Percentiles rank a stretch among this genome's conserved stretches.
Evolutionary conservation across 2,888 invertebrate species (phyloP).

Genomic region (Dorcus parallelipipedus): DNA sequence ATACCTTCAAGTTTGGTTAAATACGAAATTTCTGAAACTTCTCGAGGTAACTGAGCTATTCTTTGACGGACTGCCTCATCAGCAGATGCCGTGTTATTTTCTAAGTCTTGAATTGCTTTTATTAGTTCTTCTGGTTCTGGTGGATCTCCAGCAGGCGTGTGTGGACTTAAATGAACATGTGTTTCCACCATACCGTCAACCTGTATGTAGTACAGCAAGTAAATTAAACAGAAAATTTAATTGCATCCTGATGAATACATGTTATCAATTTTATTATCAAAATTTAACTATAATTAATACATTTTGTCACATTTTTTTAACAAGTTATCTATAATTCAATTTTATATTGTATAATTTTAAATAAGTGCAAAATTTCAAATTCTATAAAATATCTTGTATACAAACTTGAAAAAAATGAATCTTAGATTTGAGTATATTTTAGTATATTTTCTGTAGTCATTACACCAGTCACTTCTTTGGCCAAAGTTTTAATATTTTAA

Average conservation of each 20-base stretch:
- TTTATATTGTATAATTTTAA: too few relatives aligned
- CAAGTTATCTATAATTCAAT: too few relatives aligned
- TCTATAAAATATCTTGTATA: too few relatives aligned
- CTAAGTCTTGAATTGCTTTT: conserved; percentile 78
- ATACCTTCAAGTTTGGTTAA: conserved; percentile 82
- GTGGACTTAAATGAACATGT: conserved; percentile 74
- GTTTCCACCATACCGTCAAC: conserved; percentile 73
- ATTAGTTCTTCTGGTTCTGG: conserved; percentile 92
- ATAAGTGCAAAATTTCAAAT: too few relatives aligned
- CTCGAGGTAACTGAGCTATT: conserved; percentile 90
- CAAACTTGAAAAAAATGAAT: too few relatives aligned
- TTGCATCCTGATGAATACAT: too few relatives aligned
- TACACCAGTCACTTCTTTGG: too few relatives aligned
- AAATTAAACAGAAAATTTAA: not conserved
- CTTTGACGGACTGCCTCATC: conserved; percentile 90
- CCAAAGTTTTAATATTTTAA: too few relatives aligned
- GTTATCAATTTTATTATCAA: not conserved
- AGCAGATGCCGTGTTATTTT: conserved; percentile 91
- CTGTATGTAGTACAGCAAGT: conserved; percentile 34
- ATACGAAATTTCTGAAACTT: conserved; percentile 88
- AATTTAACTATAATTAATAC: not conserved
- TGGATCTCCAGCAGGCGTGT: conserved; percentile 77
- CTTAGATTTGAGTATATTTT: too few relatives aligned
- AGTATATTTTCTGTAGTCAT: too few relatives aligned
- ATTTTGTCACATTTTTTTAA: too few relatives aligned